Evolutionary conservation across 1,140 invertebrate genomes (phyloP).

Genomic region (Sitobion miscanthi): DNA sequence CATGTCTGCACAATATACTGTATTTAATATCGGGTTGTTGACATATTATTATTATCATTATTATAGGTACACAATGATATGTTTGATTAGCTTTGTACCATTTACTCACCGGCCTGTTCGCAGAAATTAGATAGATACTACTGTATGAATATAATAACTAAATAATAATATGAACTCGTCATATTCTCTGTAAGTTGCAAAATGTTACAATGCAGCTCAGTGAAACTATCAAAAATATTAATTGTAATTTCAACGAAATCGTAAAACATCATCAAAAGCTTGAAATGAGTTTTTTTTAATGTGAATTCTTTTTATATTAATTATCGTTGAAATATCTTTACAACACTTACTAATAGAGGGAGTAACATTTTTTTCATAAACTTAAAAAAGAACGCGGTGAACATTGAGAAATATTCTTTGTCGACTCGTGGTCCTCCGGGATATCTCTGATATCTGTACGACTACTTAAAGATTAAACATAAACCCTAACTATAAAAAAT

Average conservation of each 20-base stretch:
- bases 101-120: neutral
- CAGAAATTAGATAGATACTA: neutral
- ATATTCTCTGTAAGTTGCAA: neutral
- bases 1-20: neutral
- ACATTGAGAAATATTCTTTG: neutral
- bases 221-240: neutral
- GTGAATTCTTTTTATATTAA: neutral
- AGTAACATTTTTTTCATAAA: neutral
- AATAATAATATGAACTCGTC: neutral
- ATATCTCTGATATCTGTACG: neutral
- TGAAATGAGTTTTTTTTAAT: neutral
- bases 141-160: neutral
- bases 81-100: neutral
- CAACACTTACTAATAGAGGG: neutral
- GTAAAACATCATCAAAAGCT: neutral
- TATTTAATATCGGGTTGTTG: neutral
- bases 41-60: neutral
- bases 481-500: conserved; percentile 30
- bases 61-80: neutral
- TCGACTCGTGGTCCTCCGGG: neutral
- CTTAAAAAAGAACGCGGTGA: neutral
- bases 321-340: neutral
- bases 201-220: neutral
- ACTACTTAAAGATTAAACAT: conserved; percentile 6
- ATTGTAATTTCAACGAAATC: neutral